Conservation (phyloP, 1,140 invertebrate species). For the Harpegnathos saltator region DNA sequence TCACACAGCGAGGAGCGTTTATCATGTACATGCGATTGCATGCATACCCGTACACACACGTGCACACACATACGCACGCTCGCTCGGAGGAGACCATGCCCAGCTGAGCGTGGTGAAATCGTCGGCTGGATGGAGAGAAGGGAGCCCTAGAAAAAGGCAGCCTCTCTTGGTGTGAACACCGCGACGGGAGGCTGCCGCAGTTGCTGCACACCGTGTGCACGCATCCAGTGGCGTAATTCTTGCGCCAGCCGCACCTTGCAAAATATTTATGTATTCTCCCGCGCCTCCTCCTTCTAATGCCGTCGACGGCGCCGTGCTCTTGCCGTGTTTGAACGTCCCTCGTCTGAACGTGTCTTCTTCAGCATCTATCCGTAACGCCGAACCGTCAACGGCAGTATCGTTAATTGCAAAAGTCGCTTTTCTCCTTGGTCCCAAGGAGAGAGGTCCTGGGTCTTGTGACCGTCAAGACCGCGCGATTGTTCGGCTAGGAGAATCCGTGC, state of each 20-base stretch:
- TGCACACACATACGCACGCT: background rate
- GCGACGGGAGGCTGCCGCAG: conserved; percentile 59
- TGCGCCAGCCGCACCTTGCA: background rate
- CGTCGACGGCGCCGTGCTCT: background rate
- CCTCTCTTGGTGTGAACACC: conserved; percentile 61
- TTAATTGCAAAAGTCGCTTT: too few relatives aligned
- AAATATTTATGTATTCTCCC: conserved; percentile 35
- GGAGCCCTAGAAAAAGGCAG: conserved; percentile 68
- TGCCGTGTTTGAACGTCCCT: background rate
- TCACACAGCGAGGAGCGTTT: background rate
- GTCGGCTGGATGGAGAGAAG: conserved; percentile 53
- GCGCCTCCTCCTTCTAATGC: conserved; percentile 18
- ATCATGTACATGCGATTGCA: too few relatives aligned
- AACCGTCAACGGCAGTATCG: background rate
- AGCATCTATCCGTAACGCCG: background rate
- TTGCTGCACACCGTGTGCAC: conserved; percentile 34
- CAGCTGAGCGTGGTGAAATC: conserved; percentile 72
- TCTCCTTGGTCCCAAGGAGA: too few relatives aligned
- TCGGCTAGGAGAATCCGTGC: background rate
- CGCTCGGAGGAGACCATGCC: conserved; percentile 49
- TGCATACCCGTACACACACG: background rate
- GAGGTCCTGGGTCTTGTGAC: too few relatives aligned
- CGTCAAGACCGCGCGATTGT: too few relatives aligned
- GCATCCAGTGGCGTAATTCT: conserved; percentile 67
- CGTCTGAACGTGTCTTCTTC: background rate